These are phyloP conservation scores for Podotricha telesiphe DNA, from an alignment of 2,888 invertebrate species.

Conservation along the genomic window DNA sequence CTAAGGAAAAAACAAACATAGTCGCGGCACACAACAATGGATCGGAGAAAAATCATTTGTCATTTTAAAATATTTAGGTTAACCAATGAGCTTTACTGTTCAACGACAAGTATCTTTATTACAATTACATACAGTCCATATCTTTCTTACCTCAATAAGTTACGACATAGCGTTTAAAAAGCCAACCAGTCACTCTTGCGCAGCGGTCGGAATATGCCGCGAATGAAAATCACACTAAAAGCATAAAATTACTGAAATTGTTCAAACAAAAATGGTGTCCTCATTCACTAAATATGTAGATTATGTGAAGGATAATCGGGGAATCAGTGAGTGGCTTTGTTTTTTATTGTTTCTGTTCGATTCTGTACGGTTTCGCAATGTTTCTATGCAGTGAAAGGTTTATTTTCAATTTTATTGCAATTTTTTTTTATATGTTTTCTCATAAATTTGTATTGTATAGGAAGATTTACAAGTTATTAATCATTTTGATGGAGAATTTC, in stretches of 20 bases:
- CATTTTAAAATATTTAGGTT: slow-evolving; percentile 23
- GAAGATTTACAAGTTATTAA: not conserved
- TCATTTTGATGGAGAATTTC: too few relatives aligned
- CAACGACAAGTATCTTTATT: slow-evolving; percentile 24
- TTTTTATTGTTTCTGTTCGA: slow-evolving; percentile 26
- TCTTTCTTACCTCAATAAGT: slow-evolving; percentile 27
- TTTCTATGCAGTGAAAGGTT: not conserved
- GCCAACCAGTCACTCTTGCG: slow-evolving; percentile 48
- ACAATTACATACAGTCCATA: slow-evolving; percentile 34
- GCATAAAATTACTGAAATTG: slow-evolving; percentile 26
- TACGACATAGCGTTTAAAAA: slow-evolving; percentile 18
- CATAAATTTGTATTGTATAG: too few relatives aligned
- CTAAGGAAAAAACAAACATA: not conserved
- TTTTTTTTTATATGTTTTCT: not conserved
- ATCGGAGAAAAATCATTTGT: slow-evolving; percentile 12
- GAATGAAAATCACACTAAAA: slow-evolving; percentile 32
- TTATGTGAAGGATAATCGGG: slow-evolving; percentile 41
- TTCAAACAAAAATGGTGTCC: slow-evolving; percentile 44
- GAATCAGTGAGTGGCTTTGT: slow-evolving; percentile 41
- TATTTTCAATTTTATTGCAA: not conserved
- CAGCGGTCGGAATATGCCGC: slow-evolving; percentile 45
- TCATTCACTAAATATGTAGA: slow-evolving; percentile 39
- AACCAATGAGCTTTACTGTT: not conserved
- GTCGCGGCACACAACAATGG: not conserved
- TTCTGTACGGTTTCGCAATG: not conserved